Evolutionary conservation across 2,113 vertebrate species (phyloP).

Genomic region (Platycercus adscitus): DNA sequence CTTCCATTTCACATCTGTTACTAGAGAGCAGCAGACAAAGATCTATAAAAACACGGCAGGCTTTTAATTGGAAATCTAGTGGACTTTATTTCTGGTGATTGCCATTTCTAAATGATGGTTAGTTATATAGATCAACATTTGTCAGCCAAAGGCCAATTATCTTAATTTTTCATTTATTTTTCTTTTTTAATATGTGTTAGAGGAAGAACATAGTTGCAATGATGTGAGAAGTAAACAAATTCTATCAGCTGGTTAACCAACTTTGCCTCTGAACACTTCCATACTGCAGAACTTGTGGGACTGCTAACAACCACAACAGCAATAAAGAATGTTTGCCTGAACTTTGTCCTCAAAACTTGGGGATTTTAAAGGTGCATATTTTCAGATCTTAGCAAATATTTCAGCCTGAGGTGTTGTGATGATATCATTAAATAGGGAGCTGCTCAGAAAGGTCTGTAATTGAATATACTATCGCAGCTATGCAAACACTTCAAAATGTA

Average conservation of each 20-base stretch:
- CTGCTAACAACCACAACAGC: not conserved
- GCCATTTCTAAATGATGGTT: not conserved
- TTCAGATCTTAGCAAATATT: not conserved
- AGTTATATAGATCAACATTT: constrained; percentile 17
- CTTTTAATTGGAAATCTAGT: constrained; percentile 48
- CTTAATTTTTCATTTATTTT: not conserved
- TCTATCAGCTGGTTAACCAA: not conserved
- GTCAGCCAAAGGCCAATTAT: not conserved
- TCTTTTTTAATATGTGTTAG: not conserved
- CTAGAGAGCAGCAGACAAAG: constrained; percentile 51
- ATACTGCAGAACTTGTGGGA: not conserved
- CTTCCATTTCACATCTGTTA: constrained; percentile 59
- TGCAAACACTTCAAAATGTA: not conserved
- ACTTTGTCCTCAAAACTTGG: not conserved
- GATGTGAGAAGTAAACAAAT: not conserved
- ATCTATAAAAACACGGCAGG: constrained; percentile 58
- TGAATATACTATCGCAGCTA: not conserved
- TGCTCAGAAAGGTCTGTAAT: not conserved
- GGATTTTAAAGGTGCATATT: not conserved
- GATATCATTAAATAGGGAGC: not conserved
- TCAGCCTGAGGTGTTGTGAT: not conserved
- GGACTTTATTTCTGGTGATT: constrained; percentile 28
- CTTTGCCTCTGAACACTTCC: not conserved
- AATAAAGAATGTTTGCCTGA: not conserved
- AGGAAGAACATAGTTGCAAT: not conserved